Evolutionary conservation across 2,113 vertebrate species (phyloP).

Genomic region (Limanda limanda): DNA sequence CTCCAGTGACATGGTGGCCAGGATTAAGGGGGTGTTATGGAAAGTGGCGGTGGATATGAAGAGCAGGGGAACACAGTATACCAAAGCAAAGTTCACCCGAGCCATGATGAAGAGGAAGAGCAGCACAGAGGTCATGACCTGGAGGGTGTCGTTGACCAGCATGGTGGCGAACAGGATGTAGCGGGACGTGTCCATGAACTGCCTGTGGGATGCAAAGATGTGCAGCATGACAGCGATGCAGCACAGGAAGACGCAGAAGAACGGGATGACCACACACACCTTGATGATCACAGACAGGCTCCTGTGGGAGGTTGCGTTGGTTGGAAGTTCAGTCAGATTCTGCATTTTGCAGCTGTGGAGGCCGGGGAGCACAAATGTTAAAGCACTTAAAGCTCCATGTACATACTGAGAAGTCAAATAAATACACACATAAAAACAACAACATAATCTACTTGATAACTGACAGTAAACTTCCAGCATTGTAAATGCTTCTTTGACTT

Average conservation of each 20-base stretch:
- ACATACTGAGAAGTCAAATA: neutral
- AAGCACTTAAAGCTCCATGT: neutral
- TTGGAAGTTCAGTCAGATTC: conserved; percentile 66
- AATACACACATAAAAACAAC: neutral
- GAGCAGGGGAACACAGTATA: conserved; percentile 70
- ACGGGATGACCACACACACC: conserved; percentile 75
- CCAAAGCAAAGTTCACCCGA: conserved; percentile 53
- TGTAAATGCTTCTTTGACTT: too few species aligned
- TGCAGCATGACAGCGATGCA: conserved; percentile 72
- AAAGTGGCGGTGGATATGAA: conserved; percentile 75
- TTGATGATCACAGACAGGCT: conserved; percentile 75
- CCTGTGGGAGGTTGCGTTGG: conserved; percentile 58
- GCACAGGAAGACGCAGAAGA: conserved; percentile 65
- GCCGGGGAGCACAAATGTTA: neutral
- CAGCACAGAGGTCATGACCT: conserved; percentile 75
- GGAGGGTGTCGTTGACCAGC: conserved; percentile 81
- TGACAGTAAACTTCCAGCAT: neutral
- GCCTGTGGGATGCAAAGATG: conserved; percentile 77
- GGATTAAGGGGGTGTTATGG: conserved; percentile 77
- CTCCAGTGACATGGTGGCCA: conserved; percentile 83
- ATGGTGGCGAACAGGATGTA: conserved; percentile 83
- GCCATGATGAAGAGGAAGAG: conserved; percentile 76
- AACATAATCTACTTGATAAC: neutral
- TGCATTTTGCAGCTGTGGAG: conserved; percentile 65
- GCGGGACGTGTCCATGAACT: conserved; percentile 78